Evolutionary conservation across 2,113 vertebrate genomes (phyloP).

Genomic region (Neotoma lepida): DNA sequence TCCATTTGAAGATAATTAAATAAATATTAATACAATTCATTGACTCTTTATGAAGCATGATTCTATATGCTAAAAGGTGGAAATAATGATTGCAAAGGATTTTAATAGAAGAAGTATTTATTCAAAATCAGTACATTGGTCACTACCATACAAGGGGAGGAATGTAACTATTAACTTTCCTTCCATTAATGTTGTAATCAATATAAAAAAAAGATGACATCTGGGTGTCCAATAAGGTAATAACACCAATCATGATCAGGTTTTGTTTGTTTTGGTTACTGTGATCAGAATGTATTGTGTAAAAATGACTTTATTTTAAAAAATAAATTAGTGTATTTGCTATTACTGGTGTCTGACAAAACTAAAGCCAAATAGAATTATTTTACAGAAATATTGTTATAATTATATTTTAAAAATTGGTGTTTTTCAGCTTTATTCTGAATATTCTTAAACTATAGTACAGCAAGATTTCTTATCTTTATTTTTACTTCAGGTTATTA

Average conservation of each 20-base stretch:
- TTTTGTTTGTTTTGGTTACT: not conserved
- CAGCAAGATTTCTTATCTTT: not conserved
- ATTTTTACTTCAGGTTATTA: not conserved
- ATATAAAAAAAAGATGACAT: not conserved
- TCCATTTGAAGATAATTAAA: not conserved
- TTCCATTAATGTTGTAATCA: not conserved
- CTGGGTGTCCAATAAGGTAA: not conserved
- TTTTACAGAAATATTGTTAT: not conserved
- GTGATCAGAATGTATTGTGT: not conserved
- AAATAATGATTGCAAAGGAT: not conserved
- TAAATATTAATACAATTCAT: not conserved
- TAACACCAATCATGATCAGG: not conserved
- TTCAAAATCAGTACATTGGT: not conserved
- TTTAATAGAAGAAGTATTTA: not conserved
- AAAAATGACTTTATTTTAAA: not conserved
- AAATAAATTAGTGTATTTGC: not conserved
- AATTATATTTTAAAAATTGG: not conserved
- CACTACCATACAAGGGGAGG: not conserved
- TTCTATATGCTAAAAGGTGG: not conserved
- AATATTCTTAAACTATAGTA: not conserved
- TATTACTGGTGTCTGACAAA: not conserved
- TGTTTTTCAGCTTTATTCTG: not conserved
- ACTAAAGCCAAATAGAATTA: not conserved
- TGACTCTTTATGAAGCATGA: not conserved
- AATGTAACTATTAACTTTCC: not conserved